Evolutionary conservation across 2,113 vertebrate species (phyloP), one percentile per base, ranked within the genome.

Genomic region (Mustelus asterias): DNA sequence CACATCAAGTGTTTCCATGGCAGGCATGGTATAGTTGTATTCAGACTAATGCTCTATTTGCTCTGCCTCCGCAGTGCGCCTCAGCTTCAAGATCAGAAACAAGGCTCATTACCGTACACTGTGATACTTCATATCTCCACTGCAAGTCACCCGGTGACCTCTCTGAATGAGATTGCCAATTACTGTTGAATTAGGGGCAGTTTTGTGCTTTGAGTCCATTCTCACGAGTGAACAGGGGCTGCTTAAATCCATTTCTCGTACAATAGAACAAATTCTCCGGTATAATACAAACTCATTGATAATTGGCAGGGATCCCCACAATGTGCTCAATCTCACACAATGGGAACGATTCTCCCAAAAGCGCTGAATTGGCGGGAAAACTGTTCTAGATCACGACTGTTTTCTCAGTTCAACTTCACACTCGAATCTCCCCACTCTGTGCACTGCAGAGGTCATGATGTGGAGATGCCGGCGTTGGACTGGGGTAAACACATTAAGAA

Each of bases 1-100:
- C 70, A 63, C 60, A 63, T 63, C 60, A 63, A 63, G 60, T 63
- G 33, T 93, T 93, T 93, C 60, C 60, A 93, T 37, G 89, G 60
- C 89, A 65, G 60, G 33, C n/a, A 37, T 41, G 2, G n/a, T 22
- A 37, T 22, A 93, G 16, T n/a, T 92, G 33, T 63, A 92, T 18
- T 63, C 88, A 92, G 54, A 63, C 58, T 63, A 92, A 92, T 67
- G 89, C 60, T 93, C 89, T 93, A 20, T 37, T 93, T 93, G n/a
- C 16, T 65, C 60, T 93, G 33, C n/a, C 60, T n/a, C 89, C 22
- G 89, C 33, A 63, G 14, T 37, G 89, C 37, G 60, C 58, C 14
- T 37, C 58, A 65, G 89, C n/a, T 20, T 1, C n/a, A 93, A 65
- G n/a, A 93, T 93, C 33, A 65, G 89, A 93, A 65, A 54, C 33